A percentile compares a stretch with the other conserved stretches of the same genome.
phyloP scores from a whole-genome alignment of 1,140 invertebrate species.

The Diachasmimorpha longicaudata region DNA sequence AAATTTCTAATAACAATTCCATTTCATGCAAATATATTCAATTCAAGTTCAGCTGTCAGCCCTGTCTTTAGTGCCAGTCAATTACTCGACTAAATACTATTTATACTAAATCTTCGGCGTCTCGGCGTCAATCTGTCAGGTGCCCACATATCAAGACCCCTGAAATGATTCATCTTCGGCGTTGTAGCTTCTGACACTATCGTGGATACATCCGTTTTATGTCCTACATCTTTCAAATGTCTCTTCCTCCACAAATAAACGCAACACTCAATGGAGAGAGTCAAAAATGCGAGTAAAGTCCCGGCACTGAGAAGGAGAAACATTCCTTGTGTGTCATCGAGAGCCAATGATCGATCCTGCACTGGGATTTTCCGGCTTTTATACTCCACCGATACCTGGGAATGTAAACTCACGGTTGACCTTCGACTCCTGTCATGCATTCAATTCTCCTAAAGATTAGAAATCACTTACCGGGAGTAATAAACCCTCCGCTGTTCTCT shows the following conservation, averaged over 20 bases:
- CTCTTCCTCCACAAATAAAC: constrained; percentile 16
- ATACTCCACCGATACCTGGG: constrained; percentile 17
- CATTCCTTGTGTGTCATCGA: constrained; percentile 81
- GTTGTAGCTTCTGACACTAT: not conserved
- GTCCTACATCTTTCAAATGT: not conserved
- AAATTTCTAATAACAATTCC: too few species aligned
- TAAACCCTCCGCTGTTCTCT: constrained; percentile 66
- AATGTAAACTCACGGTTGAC: not conserved
- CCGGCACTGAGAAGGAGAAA: constrained; percentile 74
- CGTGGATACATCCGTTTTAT: not conserved
- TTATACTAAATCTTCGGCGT: constrained; percentile 8
- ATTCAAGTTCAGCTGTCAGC: too few species aligned
- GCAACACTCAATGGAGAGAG: constrained; percentile 63
- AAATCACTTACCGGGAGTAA: constrained; percentile 62
- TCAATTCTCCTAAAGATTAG: not conserved
- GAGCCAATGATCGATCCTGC: constrained; percentile 72
- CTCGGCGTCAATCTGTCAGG: not conserved
- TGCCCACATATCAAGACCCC: not conserved
- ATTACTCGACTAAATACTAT: constrained; percentile 12
- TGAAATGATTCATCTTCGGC: constrained; percentile 8
- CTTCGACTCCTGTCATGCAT: not conserved
- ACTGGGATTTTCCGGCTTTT: constrained; percentile 44
- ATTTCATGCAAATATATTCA: too few species aligned
- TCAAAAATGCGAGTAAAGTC: constrained; percentile 66
- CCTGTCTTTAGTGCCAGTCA: too few species aligned